Percentiles rank a stretch among this genome's conserved stretches.
Evolutionary conservation across 2,888 invertebrate species (phyloP).

Genomic region (Heteropelma amictum): DNA sequence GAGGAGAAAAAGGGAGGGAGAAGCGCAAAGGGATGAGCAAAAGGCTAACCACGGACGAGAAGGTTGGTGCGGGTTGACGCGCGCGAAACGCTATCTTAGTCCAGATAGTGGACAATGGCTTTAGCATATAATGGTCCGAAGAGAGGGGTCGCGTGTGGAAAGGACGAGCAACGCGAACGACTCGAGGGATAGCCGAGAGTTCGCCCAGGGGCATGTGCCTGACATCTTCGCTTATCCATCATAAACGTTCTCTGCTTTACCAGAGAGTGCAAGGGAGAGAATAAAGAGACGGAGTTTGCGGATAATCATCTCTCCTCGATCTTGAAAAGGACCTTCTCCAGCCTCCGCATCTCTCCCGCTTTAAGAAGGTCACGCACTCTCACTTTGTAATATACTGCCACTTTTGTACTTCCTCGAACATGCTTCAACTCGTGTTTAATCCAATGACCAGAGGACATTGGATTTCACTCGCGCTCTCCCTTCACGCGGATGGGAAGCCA

Average conservation of each 20-base stretch:
- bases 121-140: constrained; percentile 76
- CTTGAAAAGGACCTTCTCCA: constrained; percentile 43
- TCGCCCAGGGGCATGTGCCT: constrained; percentile 73
- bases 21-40: constrained; percentile 14
- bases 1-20: constrained; percentile 18
- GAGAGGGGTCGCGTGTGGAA: constrained; percentile 54
- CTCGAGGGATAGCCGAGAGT: constrained; percentile 56
- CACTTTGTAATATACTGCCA: constrained; percentile 71
- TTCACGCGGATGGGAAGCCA: too few species aligned
- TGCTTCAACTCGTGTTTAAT: constrained; percentile 24
- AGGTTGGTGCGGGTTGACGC: constrained; percentile 53
- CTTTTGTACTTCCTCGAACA: constrained; percentile 33
- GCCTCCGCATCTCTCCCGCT: not conserved
- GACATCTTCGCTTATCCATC: constrained; percentile 77
- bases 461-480: too few species aligned
- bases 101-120: constrained; percentile 77
- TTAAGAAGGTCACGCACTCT: constrained; percentile 62
- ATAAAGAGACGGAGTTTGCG: not conserved
- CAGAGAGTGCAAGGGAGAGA: constrained; percentile 24
- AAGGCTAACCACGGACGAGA: constrained; percentile 46
- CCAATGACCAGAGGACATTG: constrained; percentile 31
- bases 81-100: constrained; percentile 70
- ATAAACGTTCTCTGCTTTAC: constrained; percentile 58
- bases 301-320: constrained; percentile 33
- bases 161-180: constrained; percentile 56